Evolutionary conservation across 2,888 invertebrate genomes (phyloP), one percentile per base, ranked within the genome.

Genomic region (Onthophagus sagittarius): DNA sequence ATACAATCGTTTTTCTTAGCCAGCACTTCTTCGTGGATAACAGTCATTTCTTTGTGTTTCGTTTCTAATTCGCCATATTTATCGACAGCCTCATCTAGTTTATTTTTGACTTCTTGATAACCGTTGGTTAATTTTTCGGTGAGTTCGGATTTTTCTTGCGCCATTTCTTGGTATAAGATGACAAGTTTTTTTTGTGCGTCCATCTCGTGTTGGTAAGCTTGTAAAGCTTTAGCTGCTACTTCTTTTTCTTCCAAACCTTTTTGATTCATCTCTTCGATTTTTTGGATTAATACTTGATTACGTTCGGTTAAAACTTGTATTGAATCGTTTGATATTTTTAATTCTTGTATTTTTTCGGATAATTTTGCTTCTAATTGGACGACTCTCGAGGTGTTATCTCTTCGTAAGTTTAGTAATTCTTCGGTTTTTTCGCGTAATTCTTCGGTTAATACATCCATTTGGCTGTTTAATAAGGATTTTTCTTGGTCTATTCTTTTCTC

Each of bases 401-500:
- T 88, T 75, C 95, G 89, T 71, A 92, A 88, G 76, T 91, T 90
- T 81, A 94, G 90, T 65, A 96, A 85, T 85, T 97, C 95, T 9
- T 92, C 90, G 71, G 93, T 93, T 78, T 93, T 90, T 75, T 92
- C 90, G 77, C 92, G 90, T 13, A 97, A 86, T 85, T 97, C 95
- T 80, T 92, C 90, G 74, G 92, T 92, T 32, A 97, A 86, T 73
- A 91, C 89, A 79, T 92, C 90, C 78, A 96, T 91, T 87, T 96
- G 95, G 77, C 92, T 92, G 77, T 90, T 90, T 32, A 95, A 84
- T 78, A 95, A 88, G 5, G 88, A 87, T 79, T 92, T 90, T 84
- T 97, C 97, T 82, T 94, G 93, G 80, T 95, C 94, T 80, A 96
- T 88, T 15, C 94, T 90, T 80, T 93, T 93, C 84, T 96, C 96